Evolutionary conservation across 64 coral and sea anemone genomes (phyloP), one percentile per base, ranked within the genome.

Genomic region (Orbicella faveolata): DNA sequence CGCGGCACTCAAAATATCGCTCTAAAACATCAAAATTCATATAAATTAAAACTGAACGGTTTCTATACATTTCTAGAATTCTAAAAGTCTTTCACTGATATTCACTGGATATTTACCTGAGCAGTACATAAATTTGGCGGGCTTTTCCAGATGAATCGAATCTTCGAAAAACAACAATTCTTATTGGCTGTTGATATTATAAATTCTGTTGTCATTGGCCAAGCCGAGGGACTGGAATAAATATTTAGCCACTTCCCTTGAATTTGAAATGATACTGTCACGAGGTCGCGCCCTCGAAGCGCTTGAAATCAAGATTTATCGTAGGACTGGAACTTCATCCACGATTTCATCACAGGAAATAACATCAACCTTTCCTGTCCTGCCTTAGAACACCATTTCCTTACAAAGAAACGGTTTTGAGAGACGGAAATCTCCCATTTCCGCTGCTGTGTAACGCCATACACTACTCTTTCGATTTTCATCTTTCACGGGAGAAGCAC

Each of bases 81-180:
- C 5, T 48, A 6, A 0, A 41, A 41, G 0, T 41, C 39, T 41
- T 41, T 2, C 39, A 41, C 39, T 41, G 39, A 41, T 41, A 41
- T 48, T 48, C 44, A 48, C 0, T 48, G 44, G 44, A 6, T 48
- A 48, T 48, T 48, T 2, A 48, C 44, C 44, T 3, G 0, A 48
- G 44, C 55, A 59, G 67, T 10, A n/a, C 21, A 6, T 26, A 70
- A 67, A 70, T 26, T 70, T 85, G 82, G 82, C 82, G 82, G 82
- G 82, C 64, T 85, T 85, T 85, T 19, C 65, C 64, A 72, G 41
- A 14, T 73, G 9, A 85, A 73, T 72, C 41, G 48, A 85, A 85
- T 41, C 65, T 73, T 72, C 0, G 52, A 37, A n/a, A 84, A 23
- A 72, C 2, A 68, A 23, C 64, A 30, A 9, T 72, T 85, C 68